phyloP scores from a whole-genome alignment of 2,797 vertebrate genomes.

The Phataginus tricuspis region DNA sequence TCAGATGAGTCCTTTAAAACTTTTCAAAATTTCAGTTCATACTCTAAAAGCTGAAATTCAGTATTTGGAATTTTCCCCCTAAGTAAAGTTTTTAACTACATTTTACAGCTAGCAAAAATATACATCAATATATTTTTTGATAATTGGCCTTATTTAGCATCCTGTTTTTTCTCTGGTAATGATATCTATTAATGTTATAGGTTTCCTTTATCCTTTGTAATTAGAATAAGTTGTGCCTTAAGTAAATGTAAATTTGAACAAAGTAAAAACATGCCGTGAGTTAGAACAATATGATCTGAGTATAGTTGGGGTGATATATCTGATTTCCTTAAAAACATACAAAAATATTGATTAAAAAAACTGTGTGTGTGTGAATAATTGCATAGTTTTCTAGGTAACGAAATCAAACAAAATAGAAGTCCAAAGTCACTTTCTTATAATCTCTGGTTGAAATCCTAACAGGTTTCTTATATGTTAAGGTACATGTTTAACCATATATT shows the following conservation, averaged over 20 bases:
- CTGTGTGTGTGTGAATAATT: not conserved
- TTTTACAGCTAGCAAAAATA: not conserved
- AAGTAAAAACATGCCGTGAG: not conserved
- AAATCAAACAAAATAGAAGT: not conserved
- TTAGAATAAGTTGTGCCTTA: not conserved
- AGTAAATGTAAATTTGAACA: not conserved
- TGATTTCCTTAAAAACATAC: not conserved
- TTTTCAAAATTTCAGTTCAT: conserved; percentile 12
- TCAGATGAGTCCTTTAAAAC: not conserved
- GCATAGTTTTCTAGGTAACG: not conserved
- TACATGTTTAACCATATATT: not conserved
- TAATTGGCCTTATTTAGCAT: not conserved
- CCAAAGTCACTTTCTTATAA: not conserved
- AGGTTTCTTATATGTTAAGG: not conserved
- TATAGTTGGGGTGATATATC: not conserved
- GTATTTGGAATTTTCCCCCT: not conserved
- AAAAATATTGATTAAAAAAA: not conserved
- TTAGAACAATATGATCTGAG: not conserved
- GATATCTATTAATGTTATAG: not conserved
- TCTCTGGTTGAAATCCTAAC: not conserved
- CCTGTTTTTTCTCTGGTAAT: not conserved
- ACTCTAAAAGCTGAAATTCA: not conserved
- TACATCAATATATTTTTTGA: not conserved
- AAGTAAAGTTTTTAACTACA: not conserved
- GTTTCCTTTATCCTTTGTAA: not conserved